Base-by-base conservation (phyloP, 1,140 invertebrate species). In the Philopotamus ludificatus region DNA sequence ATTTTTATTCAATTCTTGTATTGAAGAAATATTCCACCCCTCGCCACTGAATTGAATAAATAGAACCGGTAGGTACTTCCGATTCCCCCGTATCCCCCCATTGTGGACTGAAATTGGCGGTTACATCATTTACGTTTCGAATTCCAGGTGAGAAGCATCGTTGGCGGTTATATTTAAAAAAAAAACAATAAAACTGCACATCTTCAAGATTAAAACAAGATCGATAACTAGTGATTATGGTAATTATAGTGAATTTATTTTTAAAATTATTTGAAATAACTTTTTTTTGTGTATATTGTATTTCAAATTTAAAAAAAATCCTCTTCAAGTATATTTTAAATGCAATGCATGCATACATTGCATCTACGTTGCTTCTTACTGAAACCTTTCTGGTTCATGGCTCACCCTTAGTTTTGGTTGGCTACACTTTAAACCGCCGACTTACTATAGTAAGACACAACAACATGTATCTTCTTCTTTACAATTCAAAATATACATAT, bases 31-130 rank as follows among this genome's bases (percentile, higher is more conserved):
- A 12, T 34, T 34, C 28, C 28, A 34, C 28, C 4, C 28, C 4
- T 12, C 28, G 28, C 28, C 28, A 4, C 12, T 34, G 4, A 7
- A 12, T 7, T 34, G 28, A 12, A 34, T 12, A 34, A 41, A 15
- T 57, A 16, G n/a, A 26, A 41, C 12, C 34, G 34, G 20, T 49
- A n/a, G 42, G 42, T 60, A 60, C 57, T 60, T 60, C 57, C 57
- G 57, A 60, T 47, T 60, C 42, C 57, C 54, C 57, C 39, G 8
- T 42, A 22, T 39, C n/a, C 22, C 54, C 39, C 42, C 7, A 47
- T 47, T 47, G 57, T 47, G 47, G 47, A 47, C 57, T 60, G 44
- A 60, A 60, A 60, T 60, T 60, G 57, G 16, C 57, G 42, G 57
- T 60, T 60, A 60, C 42, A 47, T 47, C 41, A 44, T 21, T 60